These are phyloP conservation scores for Habropoda laboriosa DNA, from an alignment of 1,140 invertebrate species.

Conservation along the genomic window DNA sequence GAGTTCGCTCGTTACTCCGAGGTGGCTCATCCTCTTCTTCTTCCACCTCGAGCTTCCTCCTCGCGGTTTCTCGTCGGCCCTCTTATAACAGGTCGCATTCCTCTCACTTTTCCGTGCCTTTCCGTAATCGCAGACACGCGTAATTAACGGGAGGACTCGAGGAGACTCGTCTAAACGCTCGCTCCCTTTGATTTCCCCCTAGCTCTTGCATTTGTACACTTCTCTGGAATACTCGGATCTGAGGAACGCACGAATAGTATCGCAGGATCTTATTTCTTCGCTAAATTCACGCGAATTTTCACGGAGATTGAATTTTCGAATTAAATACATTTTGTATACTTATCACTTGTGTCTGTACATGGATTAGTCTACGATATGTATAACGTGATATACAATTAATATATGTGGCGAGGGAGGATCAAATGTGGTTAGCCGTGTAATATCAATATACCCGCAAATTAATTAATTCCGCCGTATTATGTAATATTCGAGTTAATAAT, in stretches of 20 bases:
- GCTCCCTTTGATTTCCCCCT: not conserved
- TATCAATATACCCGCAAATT: slow-evolving; percentile 57
- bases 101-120: slow-evolving; percentile 26
- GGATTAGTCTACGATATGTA: not conserved
- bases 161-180: not conserved
- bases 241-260: not conserved
- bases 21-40: slow-evolving; percentile 63
- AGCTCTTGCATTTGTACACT: too few relatives aligned
- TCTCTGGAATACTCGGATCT: not conserved
- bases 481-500: slow-evolving; percentile 9
- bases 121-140: not conserved
- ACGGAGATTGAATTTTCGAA: too few relatives aligned
- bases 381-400: not conserved
- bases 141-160: slow-evolving; percentile 18
- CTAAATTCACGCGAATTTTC: not conserved
- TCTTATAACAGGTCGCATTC: slow-evolving; percentile 14
- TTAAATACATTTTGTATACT: not conserved
- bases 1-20: slow-evolving; percentile 68
- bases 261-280: not conserved
- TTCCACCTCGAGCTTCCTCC: slow-evolving; percentile 50
- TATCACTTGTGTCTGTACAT: too few relatives aligned
- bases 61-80: slow-evolving; percentile 11
- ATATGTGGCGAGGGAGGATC: not conserved
- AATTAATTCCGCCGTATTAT: slow-evolving; percentile 52
- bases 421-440: slow-evolving; percentile 32